These are phyloP conservation scores for Rhinella marina DNA, from an alignment of 2,797 vertebrate genomes.

Conservation along the genomic window DNA sequence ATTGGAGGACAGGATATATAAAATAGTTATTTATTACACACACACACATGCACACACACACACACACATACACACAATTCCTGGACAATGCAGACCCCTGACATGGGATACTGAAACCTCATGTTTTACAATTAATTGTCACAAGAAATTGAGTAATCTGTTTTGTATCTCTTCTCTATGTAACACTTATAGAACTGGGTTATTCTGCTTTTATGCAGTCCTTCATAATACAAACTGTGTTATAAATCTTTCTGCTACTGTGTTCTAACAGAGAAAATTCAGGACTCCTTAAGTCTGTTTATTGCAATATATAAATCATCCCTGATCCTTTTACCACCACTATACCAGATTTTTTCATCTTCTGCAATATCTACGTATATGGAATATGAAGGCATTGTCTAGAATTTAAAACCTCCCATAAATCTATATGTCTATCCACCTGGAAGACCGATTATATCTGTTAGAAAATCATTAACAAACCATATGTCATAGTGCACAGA, in stretches of 20 bases:
- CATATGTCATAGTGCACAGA: slow-evolving; percentile 43
- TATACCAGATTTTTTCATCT: slow-evolving; percentile 32
- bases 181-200: slow-evolving; percentile 27
- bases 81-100: neutral
- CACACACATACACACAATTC: neutral
- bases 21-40: neutral
- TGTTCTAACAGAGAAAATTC: slow-evolving; percentile 36
- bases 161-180: slow-evolving; percentile 1
- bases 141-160: slow-evolving; percentile 13
- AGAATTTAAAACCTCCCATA: slow-evolving; percentile 44
- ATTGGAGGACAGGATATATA: neutral
- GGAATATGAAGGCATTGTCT: slow-evolving; percentile 45
- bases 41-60: too few relatives aligned
- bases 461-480: slow-evolving; percentile 52
- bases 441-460: slow-evolving; percentile 53
- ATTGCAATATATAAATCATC: slow-evolving; percentile 49
- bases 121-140: slow-evolving; percentile 9
- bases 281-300: slow-evolving; percentile 47
- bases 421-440: slow-evolving; percentile 49
- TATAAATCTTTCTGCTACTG: slow-evolving; percentile 44
- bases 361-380: slow-evolving; percentile 30
- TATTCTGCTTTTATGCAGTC: slow-evolving; percentile 35
- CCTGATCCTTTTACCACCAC: slow-evolving; percentile 31
- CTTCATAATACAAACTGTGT: slow-evolving; percentile 35
- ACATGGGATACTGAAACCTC: neutral